These are phyloP conservation scores for Boulengeromyrus knoepffleri DNA, from an alignment of 2,113 vertebrate genomes.

Conservation along the genomic window DNA sequence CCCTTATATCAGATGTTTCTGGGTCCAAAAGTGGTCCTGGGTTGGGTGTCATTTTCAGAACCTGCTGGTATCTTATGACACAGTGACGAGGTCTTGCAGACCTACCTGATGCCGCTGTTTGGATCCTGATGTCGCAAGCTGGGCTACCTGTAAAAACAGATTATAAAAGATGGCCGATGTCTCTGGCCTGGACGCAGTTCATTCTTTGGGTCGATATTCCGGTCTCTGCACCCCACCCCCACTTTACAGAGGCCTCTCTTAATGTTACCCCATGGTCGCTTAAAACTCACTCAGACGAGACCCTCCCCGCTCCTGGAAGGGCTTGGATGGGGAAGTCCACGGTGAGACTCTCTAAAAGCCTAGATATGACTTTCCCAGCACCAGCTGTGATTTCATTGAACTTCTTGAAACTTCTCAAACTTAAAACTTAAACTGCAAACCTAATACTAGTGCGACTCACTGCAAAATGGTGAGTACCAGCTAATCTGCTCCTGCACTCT, in stretches of 20 bases:
- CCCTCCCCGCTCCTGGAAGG: conserved; percentile 4
- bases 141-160: background rate
- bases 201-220: background rate
- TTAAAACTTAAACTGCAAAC: background rate
- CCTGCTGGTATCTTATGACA: background rate
- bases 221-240: no score
- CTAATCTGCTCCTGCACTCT: background rate
- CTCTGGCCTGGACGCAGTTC: background rate
- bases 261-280: background rate
- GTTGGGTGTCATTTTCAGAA: background rate
- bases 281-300: conserved; percentile 12
- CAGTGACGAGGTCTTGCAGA: background rate
- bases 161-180: no score
- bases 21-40: background rate
- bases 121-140: background rate
- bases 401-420: background rate
- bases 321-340: background rate
- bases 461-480: background rate
- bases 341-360: conserved; percentile 1
- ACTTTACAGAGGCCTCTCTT: background rate
- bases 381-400: background rate
- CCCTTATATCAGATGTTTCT: background rate
- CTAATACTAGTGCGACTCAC: background rate
- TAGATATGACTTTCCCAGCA: background rate
- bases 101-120: background rate